Conservation (phyloP, 2,888 invertebrate genomes). For the Mystacides longicornis region DNA sequence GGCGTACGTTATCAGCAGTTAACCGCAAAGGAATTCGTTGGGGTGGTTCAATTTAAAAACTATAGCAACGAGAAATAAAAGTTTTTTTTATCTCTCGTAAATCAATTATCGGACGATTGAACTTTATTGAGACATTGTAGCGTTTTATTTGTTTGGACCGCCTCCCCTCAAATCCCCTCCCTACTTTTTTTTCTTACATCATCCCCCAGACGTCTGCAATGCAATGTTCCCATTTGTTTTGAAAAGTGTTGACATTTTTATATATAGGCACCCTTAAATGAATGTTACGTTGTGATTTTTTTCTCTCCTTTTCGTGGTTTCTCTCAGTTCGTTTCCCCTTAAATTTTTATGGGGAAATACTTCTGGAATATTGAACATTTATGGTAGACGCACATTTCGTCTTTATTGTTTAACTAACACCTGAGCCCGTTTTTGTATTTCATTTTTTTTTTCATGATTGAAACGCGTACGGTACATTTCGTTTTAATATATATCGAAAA, state of each 20-base stretch:
- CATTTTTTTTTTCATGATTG: too few relatives aligned
- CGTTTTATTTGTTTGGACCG: slow-evolving; percentile 9
- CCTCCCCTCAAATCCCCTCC: neutral
- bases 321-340: too few relatives aligned
- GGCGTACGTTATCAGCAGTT: neutral
- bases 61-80: neutral
- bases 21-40: neutral
- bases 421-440: too few relatives aligned
- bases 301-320: neutral
- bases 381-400: too few relatives aligned
- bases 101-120: slow-evolving; percentile 15
- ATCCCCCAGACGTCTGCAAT: neutral
- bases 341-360: too few relatives aligned
- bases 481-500: too few relatives aligned
- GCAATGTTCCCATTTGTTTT: neutral
- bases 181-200: neutral
- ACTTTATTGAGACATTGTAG: slow-evolving; percentile 14
- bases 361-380: too few relatives aligned
- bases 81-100: slow-evolving; percentile 3
- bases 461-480: too few relatives aligned
- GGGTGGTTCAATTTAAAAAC: slow-evolving; percentile 12
- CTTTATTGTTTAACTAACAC: too few relatives aligned
- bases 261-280: neutral
- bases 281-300: neutral
- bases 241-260: neutral